phyloP scores from a whole-genome alignment of 2,797 vertebrate genomes.

The Scomberomorus guttatus region DNA sequence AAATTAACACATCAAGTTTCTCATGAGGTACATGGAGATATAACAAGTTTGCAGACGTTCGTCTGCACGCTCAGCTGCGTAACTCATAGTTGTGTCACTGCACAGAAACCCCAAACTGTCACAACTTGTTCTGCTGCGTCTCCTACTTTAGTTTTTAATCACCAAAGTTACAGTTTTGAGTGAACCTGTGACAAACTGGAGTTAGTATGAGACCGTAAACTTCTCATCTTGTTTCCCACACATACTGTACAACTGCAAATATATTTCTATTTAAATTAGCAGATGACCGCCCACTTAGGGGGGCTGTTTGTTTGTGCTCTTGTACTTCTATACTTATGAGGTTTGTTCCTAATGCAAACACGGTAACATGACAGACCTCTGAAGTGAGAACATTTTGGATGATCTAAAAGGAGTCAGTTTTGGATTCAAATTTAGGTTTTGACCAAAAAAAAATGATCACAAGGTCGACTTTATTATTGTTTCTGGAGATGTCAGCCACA shows the following conservation, averaged over 20 bases:
- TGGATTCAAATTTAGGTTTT: background rate
- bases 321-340: background rate
- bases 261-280: background rate
- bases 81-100: slow-evolving; percentile 37
- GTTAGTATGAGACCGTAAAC: background rate
- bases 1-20: slow-evolving; percentile 58
- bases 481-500: background rate
- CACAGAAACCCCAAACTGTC: slow-evolving; percentile 73
- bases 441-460: background rate
- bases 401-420: background rate
- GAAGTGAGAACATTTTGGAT: background rate
- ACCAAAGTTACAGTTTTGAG: slow-evolving; percentile 30
- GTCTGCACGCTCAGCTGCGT: slow-evolving; percentile 57
- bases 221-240: background rate
- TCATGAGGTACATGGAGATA: slow-evolving; percentile 26
- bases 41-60: slow-evolving; percentile 50
- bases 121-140: slow-evolving; percentile 39
- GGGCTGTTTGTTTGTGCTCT: background rate
- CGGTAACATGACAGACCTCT: background rate
- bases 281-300: background rate
- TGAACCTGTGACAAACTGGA: slow-evolving; percentile 7
- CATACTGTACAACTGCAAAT: too few relatives aligned
- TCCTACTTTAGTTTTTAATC: slow-evolving; percentile 42
- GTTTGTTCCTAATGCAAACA: background rate
- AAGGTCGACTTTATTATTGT: background rate